Evolutionary conservation across 2,113 vertebrate genomes (phyloP).

Genomic region (Chiloscyllium plagiosum): DNA sequence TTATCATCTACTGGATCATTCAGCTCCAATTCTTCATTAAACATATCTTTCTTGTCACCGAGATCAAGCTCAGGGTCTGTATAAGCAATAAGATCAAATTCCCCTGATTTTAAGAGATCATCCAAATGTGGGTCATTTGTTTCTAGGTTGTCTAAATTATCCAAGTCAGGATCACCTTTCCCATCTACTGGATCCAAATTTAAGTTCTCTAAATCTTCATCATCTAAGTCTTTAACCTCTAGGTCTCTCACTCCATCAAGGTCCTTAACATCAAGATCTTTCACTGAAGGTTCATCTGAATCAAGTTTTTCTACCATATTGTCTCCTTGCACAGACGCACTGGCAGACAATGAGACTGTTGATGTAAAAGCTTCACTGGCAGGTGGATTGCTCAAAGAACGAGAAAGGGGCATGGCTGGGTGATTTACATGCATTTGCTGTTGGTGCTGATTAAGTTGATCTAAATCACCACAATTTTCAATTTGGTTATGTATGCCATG

Average conservation of each 20-base stretch:
- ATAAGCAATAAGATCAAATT: slow-evolving; percentile 95
- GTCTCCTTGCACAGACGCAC: slow-evolving; percentile 49
- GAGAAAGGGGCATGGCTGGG: slow-evolving; percentile 59
- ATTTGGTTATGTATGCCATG: slow-evolving; percentile 55
- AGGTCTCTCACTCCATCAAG: slow-evolving; percentile 56
- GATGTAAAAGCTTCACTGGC: slow-evolving; percentile 61
- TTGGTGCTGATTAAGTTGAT: slow-evolving; percentile 60
- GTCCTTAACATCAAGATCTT: slow-evolving; percentile 86
- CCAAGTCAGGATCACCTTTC: slow-evolving; percentile 81
- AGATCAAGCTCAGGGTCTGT: slow-evolving; percentile 90
- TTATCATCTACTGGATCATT: slow-evolving; percentile 75
- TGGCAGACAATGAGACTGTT: slow-evolving; percentile 46
- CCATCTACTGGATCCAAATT: slow-evolving; percentile 89
- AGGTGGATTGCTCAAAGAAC: slow-evolving; percentile 69
- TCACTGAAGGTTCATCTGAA: slow-evolving; percentile 82
- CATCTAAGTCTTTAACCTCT: slow-evolving; percentile 93
- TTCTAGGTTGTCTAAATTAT: slow-evolving; percentile 74
- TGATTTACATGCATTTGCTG: slow-evolving; percentile 53
- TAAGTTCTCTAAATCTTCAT: slow-evolving; percentile 87
- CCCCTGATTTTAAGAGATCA: slow-evolving; percentile 82
- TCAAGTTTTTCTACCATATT: slow-evolving; percentile 84
- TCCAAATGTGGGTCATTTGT: slow-evolving; percentile 87
- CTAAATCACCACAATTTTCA: slow-evolving; percentile 62
- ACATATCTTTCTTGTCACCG: slow-evolving; percentile 93
- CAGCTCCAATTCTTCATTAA: slow-evolving; percentile 87